phyloP scores from a whole-genome alignment of 2,888 invertebrate species.

The Therioaphis trifolii region DNA sequence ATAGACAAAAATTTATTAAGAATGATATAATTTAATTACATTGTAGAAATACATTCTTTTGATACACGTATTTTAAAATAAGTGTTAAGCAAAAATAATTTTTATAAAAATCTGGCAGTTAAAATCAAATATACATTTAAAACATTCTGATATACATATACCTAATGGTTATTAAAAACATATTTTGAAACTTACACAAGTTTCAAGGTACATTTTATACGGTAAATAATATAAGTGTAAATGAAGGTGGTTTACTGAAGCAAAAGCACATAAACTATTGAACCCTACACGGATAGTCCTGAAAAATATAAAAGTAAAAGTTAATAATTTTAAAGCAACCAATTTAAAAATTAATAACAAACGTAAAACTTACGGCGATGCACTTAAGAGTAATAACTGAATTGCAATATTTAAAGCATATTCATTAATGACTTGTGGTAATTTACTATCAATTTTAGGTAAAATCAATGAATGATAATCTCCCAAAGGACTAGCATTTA shows the following conservation, averaged over 20 bases:
- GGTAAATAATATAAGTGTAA: conserved; percentile 80
- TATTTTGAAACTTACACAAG: conserved; percentile 71
- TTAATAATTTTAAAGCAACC: background rate
- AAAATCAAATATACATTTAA: no score
- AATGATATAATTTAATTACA: no score
- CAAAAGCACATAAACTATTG: conserved; percentile 87
- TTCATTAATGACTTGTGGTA: conserved; percentile 77
- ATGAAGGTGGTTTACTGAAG: conserved; percentile 92
- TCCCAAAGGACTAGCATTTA: conserved; percentile 87
- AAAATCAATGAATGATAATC: conserved; percentile 80
- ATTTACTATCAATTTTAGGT: conserved; percentile 74
- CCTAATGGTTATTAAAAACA: background rate
- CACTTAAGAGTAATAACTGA: conserved; percentile 73
- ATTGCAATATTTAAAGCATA: conserved; percentile 74
- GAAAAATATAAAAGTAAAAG: conserved; percentile 66
- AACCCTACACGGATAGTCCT: conserved; percentile 79
- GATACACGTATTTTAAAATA: no score
- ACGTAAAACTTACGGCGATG: conserved; percentile 73
- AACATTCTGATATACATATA: background rate
- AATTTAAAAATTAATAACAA: conserved; percentile 58
- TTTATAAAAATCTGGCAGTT: no score
- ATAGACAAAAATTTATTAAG: no score
- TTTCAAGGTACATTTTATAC: conserved; percentile 74
- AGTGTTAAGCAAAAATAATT: no score
- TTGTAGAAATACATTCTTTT: no score